These are phyloP conservation scores for Galeopterus variegatus DNA, from an alignment of 2,113 vertebrate genomes.

Conservation along the genomic window DNA sequence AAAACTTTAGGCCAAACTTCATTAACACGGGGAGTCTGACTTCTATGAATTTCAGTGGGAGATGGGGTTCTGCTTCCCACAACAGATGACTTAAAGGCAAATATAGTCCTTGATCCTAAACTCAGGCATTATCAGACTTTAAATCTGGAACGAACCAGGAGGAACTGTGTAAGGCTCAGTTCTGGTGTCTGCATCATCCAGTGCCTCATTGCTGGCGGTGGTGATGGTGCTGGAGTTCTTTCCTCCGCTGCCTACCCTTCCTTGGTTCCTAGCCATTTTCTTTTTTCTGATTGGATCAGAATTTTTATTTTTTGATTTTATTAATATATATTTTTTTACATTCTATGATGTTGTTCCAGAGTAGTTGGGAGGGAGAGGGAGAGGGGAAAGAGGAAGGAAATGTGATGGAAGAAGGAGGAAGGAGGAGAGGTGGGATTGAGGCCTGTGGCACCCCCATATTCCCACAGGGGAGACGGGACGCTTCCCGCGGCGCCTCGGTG, in stretches of 20 bases:
- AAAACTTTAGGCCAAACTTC: too few species aligned
- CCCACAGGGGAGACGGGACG: too few species aligned
- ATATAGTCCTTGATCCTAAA: slow-evolving; percentile 33
- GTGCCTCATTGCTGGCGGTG: background rate
- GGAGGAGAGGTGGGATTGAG: too few species aligned
- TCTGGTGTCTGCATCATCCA: background rate
- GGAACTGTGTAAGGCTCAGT: background rate
- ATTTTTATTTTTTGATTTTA: too few species aligned
- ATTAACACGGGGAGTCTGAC: background rate
- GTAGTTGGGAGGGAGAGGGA: too few species aligned
- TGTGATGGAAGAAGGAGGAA: too few species aligned
- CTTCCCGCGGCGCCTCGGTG: too few species aligned
- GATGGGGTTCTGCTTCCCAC: background rate
- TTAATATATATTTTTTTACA: too few species aligned
- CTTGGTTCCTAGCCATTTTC: background rate
- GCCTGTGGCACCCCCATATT: too few species aligned
- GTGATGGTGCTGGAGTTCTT: background rate
- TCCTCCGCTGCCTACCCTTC: background rate
- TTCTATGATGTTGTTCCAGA: too few species aligned
- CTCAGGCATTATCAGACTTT: slow-evolving; percentile 4
- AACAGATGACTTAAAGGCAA: slow-evolving; percentile 43
- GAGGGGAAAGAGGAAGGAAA: too few species aligned
- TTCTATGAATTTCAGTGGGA: slow-evolving; percentile 20
- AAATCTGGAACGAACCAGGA: slow-evolving; percentile 10
- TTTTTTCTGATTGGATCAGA: too few species aligned